These are phyloP conservation scores for Phytoseiulus persimilis DNA, from an alignment of 2,888 invertebrate species.

Conservation along the genomic window DNA sequence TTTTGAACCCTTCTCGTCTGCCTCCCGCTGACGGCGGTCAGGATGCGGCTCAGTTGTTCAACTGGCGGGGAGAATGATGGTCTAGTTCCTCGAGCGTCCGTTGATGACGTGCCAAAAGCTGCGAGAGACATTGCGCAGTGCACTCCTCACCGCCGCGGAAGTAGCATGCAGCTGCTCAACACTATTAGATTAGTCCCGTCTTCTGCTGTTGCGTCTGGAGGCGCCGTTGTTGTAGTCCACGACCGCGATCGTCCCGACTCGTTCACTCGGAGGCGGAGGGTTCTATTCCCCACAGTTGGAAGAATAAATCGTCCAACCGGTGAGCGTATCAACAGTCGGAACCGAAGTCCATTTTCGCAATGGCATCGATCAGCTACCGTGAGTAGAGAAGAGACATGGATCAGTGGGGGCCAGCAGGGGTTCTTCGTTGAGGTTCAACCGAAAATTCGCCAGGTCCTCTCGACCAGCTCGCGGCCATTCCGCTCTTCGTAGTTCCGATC, in stretches of 20 bases:
- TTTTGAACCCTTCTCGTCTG: no score
- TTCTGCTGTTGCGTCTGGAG: not conserved
- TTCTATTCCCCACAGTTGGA: no score
- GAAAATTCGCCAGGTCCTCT: no score
- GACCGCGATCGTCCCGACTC: no score
- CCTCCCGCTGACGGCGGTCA: no score
- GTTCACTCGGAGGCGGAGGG: no score
- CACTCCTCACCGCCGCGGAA: not conserved
- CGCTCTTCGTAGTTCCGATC: not conserved
- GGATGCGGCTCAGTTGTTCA: not conserved
- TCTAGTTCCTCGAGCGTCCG: not conserved
- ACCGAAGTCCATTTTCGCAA: no score
- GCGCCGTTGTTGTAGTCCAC: not conserved
- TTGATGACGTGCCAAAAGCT: not conserved
- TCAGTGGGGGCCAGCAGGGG: not conserved
- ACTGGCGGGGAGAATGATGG: not conserved
- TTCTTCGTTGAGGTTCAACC: no score
- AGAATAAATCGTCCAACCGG: no score
- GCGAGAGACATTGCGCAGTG: not conserved
- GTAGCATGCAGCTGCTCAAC: constrained; percentile 34
- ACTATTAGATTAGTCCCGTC: constrained; percentile 27
- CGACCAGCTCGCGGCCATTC: not conserved
- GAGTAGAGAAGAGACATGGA: not conserved
- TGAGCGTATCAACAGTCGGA: no score
- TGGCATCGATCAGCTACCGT: no score